Evolutionary conservation across 2,888 invertebrate genomes (phyloP), one percentile per base, ranked within the genome.

Genomic region (Apocheima hispidaria): DNA sequence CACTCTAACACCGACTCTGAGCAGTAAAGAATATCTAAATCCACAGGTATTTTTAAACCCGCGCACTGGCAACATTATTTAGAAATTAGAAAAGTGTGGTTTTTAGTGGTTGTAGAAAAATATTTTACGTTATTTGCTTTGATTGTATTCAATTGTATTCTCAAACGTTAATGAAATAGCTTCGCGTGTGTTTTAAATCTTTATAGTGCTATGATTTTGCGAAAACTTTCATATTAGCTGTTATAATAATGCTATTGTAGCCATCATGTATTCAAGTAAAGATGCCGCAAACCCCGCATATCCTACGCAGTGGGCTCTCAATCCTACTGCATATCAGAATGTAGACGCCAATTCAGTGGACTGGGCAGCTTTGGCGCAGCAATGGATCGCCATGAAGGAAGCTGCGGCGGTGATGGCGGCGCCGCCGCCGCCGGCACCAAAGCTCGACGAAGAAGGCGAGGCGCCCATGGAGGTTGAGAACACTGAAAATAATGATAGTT

Each of bases 321-420:
- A 97, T 90, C 97, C 97, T 63, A 94, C 95, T 54, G 95, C 96
- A 50, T 97, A 96, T 86, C 96, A 96, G 90, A 96, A 96, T 87
- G 94, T 97, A 86, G 95, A 96, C 73, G 95, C 95, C 77, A 97
- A 96, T 82, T 95, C 96, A 89, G 98, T 99, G 62, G 99, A 99
- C 87, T 99, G 99, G 99, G 99, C 98, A 10, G 96, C 97, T 28
- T 93, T 99, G 77, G 99, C 99, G 23, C 98, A 99, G 82, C 98
- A 99, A 94, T 99, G 99, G 99, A 99, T 99, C 73, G 97, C 97
- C 83, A 98, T 98, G 98, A 97, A 98, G 82, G 97, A 97, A 79
- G 95, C 96, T 7, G 88, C 93, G 41, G 92, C 92, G 35, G 93
- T 94, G 35, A 93, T 94, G 35, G 88, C 94, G 40, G 93, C 94